phyloP scores from a whole-genome alignment of 2,113 vertebrate species.

The Tachuris rubrigastra region DNA sequence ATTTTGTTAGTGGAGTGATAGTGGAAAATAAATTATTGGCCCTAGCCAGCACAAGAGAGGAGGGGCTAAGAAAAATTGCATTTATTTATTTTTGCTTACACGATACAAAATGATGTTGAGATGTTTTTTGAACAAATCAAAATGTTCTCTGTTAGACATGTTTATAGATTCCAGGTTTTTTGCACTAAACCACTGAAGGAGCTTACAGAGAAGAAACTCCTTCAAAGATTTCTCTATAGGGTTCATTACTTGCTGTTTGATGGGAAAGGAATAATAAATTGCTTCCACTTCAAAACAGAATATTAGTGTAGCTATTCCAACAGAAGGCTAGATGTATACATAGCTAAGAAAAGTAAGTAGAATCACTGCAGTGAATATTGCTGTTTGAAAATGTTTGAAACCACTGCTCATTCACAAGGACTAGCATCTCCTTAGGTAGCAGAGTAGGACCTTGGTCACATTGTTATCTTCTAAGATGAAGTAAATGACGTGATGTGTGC shows the following conservation, averaged over 20 bases:
- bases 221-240: background rate
- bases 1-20: background rate
- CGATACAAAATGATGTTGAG: background rate
- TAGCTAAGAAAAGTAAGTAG: background rate
- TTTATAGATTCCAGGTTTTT: background rate
- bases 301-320: background rate
- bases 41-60: background rate
- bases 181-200: background rate
- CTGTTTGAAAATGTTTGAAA: background rate
- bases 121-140: background rate
- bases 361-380: background rate
- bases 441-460: background rate
- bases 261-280: background rate
- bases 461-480: background rate
- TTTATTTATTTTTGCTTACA: background rate
- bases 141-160: background rate
- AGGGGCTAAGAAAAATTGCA: background rate
- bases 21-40: background rate
- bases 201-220: background rate
- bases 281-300: background rate
- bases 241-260: background rate
- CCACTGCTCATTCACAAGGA: background rate
- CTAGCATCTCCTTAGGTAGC: background rate
- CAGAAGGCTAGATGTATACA: background rate
- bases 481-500: rapidly evolving